Percentiles rank a stretch among this genome's conserved stretches.
These are phyloP conservation scores for Drosophila mimica DNA, from an alignment of 2,888 invertebrate species.

Conservation along the genomic window DNA sequence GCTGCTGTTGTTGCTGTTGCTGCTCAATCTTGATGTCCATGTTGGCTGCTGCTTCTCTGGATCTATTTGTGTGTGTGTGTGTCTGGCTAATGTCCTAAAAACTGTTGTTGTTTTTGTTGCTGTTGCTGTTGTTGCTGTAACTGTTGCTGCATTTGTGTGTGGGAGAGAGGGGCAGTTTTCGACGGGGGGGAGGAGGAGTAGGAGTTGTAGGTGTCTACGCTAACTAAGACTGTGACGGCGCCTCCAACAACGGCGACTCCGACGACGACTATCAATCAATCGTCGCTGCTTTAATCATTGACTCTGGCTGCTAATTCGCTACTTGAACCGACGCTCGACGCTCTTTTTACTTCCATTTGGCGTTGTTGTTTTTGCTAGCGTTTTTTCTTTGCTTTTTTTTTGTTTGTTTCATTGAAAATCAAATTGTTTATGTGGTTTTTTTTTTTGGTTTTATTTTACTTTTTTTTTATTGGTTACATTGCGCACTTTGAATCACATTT, in stretches of 20 bases:
- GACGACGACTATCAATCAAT: conserved; percentile 48
- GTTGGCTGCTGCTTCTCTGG: conserved; percentile 34
- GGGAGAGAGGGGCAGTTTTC: conserved; percentile 16
- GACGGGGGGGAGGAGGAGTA: not conserved
- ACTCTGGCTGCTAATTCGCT: conserved; percentile 65
- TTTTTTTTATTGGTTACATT: conserved; percentile 64
- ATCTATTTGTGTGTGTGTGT: conserved; percentile 28
- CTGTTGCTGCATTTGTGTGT: conserved; percentile 36
- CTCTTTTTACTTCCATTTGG: conserved; percentile 70
- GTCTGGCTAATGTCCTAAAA: conserved; percentile 38
- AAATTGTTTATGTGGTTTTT: conserved; percentile 45
- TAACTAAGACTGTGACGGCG: conserved; percentile 52
- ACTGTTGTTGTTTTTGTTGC: conserved; percentile 27
- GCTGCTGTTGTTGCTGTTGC: conserved; percentile 84
- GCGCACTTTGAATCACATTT: conserved; percentile 77
- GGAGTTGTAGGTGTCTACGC: conserved; percentile 40
- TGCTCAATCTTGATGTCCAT: conserved; percentile 84
- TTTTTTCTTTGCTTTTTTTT: conserved; percentile 19
- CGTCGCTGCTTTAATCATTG: conserved; percentile 66
- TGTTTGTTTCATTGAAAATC: conserved; percentile 48
- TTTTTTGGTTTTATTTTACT: not conserved
- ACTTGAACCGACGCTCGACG: conserved; percentile 54
- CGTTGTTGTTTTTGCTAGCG: conserved; percentile 25
- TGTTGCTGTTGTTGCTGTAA: conserved; percentile 30
- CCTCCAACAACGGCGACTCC: conserved; percentile 47